Percentiles rank a stretch among this genome's conserved stretches.
Evolutionary conservation across 2,113 vertebrate genomes (phyloP).

Genomic region (Hucho hucho): DNA sequence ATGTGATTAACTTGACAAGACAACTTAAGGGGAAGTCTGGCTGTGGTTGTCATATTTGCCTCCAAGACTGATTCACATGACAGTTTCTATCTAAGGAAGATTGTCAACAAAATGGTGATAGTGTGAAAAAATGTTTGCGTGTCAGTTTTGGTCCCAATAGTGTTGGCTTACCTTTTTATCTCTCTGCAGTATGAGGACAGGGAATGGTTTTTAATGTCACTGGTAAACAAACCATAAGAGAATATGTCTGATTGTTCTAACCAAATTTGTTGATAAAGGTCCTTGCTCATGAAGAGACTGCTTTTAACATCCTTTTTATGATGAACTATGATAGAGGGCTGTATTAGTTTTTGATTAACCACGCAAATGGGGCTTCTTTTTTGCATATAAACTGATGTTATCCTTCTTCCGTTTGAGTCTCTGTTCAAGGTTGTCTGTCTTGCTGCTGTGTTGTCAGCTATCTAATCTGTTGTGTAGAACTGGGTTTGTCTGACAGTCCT

Average conservation of each 20-base stretch:
- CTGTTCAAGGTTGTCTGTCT: constrained; percentile 4
- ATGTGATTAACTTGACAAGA: background rate
- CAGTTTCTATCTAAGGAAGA: constrained; percentile 34
- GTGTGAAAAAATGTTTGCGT: constrained; percentile 31
- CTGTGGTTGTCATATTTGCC: constrained; percentile 14
- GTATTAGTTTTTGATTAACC: constrained; percentile 3
- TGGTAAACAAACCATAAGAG: background rate
- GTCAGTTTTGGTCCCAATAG: too few relatives aligned
- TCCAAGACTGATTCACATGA: constrained; percentile 8
- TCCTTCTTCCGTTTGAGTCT: background rate
- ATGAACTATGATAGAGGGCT: background rate
- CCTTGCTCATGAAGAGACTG: background rate
- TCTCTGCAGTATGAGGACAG: background rate
- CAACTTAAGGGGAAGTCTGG: constrained; percentile 35
- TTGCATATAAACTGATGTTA: constrained; percentile 23
- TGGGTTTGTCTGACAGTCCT: background rate
- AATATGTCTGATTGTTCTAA: background rate
- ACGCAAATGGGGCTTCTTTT: constrained; percentile 19
- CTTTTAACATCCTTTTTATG: constrained; percentile 6
- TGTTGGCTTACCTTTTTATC: background rate
- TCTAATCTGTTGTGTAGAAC: background rate
- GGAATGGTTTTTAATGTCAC: background rate
- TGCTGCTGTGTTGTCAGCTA: constrained; percentile 27
- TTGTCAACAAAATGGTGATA: constrained; percentile 9
- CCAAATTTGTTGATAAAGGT: constrained; percentile 7